Base-by-base conservation (phyloP, 1,140 invertebrate genomes). In the Watersipora subatra region DNA sequence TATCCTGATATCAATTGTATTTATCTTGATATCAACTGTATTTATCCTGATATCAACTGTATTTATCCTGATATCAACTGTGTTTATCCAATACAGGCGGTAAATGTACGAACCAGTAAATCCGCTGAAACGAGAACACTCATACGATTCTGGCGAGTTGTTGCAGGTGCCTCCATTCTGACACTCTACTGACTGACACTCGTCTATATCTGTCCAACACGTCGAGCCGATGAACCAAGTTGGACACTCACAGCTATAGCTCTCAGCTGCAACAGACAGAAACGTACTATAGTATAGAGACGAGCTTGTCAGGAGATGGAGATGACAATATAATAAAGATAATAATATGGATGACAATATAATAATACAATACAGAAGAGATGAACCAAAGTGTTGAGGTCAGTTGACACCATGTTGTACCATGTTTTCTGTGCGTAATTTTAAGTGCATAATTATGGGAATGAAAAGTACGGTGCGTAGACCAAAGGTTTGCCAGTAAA, bases 171-270 rank as follows among this genome's bases (percentile, higher is more conserved):
- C 75, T 19, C 68, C 69, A 62, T 75, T 73, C 28, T 61, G 57
- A 65, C 75, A 76, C 1, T 71, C 70, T 1, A 15, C 1, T 2
- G 27, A 64, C 24, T 61, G 34, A 64, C 73, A 75, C 63, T 78
- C 75, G 46, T 78, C 64, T 15, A 75, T 66, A 28, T 73, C 69
- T 3, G 62, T 73, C 57, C 75, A 63, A 68, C 80, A 81, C 19
- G 69, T 70, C 1, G 34, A 22, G 1, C 78, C 79, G 1, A 70
- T 73, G 66, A 73, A 79, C 2, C 74, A 75, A 7, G 70, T 28
- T 55, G 70, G 64, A 69, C 79, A 81, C 20, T 65, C 30, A 65
- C 79, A 80, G n/a, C n/a, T 68, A 66, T 73, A 77, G 28, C 61
- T 67, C 3, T 68, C 69, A 26, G 76, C 63, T n/a, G 34, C n/a